A percentile compares a stretch with the other conserved stretches of the same genome.
These are phyloP conservation scores for Scomber colias DNA, from an alignment of 2,113 vertebrate genomes.

Conservation along the genomic window DNA sequence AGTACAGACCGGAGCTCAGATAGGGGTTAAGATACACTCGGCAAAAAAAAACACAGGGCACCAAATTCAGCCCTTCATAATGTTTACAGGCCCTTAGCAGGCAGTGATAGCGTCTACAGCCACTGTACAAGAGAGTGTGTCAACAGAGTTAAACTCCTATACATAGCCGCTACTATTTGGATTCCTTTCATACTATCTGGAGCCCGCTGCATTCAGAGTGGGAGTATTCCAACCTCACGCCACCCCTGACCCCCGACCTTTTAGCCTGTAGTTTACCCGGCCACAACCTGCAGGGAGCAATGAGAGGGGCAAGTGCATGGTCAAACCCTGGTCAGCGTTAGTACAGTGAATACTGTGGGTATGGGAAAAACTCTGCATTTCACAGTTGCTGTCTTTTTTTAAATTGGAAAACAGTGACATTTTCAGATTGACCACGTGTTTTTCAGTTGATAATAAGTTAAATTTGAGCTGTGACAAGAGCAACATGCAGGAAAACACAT, in stretches of 20 bases:
- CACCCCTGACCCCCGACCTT: slow-evolving; percentile 53
- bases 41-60: slow-evolving; percentile 30
- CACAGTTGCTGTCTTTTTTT: neutral
- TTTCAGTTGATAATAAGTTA: neutral
- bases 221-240: slow-evolving; percentile 65
- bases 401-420: neutral
- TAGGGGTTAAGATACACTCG: slow-evolving; percentile 1
- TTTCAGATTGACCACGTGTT: neutral
- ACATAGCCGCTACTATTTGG: slow-evolving; percentile 35
- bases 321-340: neutral
- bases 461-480: too few species aligned
- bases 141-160: slow-evolving; percentile 19
- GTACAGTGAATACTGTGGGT: neutral
- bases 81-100: slow-evolving; percentile 10
- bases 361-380: neutral
- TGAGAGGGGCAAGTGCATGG: slow-evolving; percentile 38
- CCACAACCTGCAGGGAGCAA: slow-evolving; percentile 41
- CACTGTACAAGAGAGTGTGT: slow-evolving; percentile 38
- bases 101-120: slow-evolving; percentile 7
- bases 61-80: slow-evolving; percentile 25
- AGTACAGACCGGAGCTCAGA: slow-evolving; percentile 5
- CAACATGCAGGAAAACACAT: neutral
- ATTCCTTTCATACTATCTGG: slow-evolving; percentile 48
- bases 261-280: slow-evolving; percentile 54
- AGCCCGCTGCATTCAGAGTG: slow-evolving; percentile 32